A percentile compares a stretch with the other conserved stretches of the same genome.
phyloP scores from a whole-genome alignment of 1,140 invertebrate genomes.

The Drosophila willistoni region DNA sequence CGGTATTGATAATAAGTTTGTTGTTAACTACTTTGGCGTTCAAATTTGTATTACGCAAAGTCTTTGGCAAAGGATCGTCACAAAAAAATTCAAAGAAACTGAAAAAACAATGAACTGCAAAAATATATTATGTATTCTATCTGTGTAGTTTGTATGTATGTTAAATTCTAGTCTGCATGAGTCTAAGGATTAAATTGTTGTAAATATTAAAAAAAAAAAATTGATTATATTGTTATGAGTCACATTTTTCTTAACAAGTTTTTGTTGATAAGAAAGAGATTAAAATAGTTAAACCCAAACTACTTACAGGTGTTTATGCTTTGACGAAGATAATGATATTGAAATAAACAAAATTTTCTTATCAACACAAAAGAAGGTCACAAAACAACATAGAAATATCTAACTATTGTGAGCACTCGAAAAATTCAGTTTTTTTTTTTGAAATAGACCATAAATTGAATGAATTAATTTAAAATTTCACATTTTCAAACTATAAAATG shows the following conservation, averaged over 20 bases:
- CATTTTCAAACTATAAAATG: too few relatives aligned
- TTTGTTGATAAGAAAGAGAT: background rate
- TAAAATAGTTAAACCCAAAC: background rate
- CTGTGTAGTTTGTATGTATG: background rate
- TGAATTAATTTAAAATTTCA: too few relatives aligned
- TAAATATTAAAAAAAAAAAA: background rate
- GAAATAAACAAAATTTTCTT: too few relatives aligned
- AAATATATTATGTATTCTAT: background rate
- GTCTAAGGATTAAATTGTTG: background rate
- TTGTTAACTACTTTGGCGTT: constrained; percentile 16
- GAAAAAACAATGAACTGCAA: constrained; percentile 22
- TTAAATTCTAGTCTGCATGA: background rate
- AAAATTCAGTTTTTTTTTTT: too few relatives aligned
- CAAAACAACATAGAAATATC: too few relatives aligned
- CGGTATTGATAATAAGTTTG: constrained; percentile 14
- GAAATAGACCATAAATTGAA: too few relatives aligned
- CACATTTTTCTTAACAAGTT: background rate
- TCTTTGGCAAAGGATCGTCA: background rate
- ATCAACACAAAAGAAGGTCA: too few relatives aligned
- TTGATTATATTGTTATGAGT: background rate
- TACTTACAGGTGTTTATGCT: too few relatives aligned
- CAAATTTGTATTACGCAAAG: constrained; percentile 19
- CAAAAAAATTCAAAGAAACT: constrained; percentile 4
- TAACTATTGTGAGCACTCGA: too few relatives aligned
- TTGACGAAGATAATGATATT: too few relatives aligned